Conservation (phyloP, 2,888 invertebrate genomes). For the Phaedon cochleariae region DNA sequence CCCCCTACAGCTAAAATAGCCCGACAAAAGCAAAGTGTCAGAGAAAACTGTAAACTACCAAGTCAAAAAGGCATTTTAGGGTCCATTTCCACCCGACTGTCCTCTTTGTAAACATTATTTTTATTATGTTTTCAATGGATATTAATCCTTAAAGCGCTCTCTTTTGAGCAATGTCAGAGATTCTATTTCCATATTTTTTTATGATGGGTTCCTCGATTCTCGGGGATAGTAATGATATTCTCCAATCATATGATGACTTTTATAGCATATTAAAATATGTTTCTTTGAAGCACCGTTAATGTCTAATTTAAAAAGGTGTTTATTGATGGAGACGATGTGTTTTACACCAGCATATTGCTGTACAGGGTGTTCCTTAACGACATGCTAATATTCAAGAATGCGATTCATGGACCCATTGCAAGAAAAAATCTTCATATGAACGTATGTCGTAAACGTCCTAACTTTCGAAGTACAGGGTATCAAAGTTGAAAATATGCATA, state of each 20-base stretch:
- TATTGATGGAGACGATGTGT: neutral
- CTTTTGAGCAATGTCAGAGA: neutral
- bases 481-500: no score
- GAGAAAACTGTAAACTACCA: constrained; percentile 48
- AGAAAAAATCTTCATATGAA: no score
- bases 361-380: no score
- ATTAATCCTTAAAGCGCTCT: neutral
- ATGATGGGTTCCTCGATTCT: neutral
- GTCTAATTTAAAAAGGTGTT: constrained; percentile 19
- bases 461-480: no score
- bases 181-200: constrained; percentile 4
- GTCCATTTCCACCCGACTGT: constrained; percentile 29
- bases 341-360: no score
- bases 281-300: constrained; percentile 19
- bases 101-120: constrained; percentile 31
- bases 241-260: constrained; percentile 29
- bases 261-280: constrained; percentile 30
- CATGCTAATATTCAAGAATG: no score
- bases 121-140: neutral
- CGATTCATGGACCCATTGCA: no score
- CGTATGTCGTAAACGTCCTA: no score
- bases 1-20: constrained; percentile 53
- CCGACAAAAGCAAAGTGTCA: constrained; percentile 55
- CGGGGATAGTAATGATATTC: constrained; percentile 25
- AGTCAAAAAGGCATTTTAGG: constrained; percentile 38